Evolutionary conservation across 2,888 invertebrate species (phyloP).

Genomic region (Elaeidobius kamerunicus): DNA sequence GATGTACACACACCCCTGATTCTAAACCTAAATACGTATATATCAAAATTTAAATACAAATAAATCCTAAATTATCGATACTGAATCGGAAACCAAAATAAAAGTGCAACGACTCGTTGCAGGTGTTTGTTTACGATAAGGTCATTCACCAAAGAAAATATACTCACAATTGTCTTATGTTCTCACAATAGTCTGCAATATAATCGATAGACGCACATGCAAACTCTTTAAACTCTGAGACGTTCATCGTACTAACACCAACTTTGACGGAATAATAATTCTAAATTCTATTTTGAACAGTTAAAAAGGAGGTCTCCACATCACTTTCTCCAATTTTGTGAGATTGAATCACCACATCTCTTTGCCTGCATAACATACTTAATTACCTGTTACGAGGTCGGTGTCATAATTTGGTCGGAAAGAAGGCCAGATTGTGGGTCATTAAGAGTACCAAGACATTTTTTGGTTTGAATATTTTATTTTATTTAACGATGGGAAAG

Average conservation of each 20-base stretch:
- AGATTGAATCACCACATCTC: conserved; percentile 19
- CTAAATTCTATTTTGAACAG: not conserved
- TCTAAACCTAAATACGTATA: too few relatives aligned
- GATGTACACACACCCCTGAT: too few relatives aligned
- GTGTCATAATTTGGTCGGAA: conserved; percentile 20
- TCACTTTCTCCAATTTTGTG: conserved; percentile 19
- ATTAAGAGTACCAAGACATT: conserved; percentile 14
- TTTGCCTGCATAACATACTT: conserved; percentile 5
- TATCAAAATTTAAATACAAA: too few relatives aligned
- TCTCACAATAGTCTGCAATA: conserved; percentile 86
- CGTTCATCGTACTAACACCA: conserved; percentile 59
- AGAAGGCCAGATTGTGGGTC: conserved; percentile 14
- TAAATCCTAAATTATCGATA: too few relatives aligned
- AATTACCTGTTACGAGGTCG: conserved; percentile 21
- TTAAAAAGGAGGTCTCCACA: not conserved
- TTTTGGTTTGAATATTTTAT: too few relatives aligned
- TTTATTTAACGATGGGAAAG: too few relatives aligned
- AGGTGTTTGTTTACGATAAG: not conserved
- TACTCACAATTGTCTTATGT: conserved; percentile 71
- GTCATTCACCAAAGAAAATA: not conserved
- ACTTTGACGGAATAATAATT: conserved; percentile 1
- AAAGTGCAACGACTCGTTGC: not conserved
- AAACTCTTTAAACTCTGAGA: conserved; percentile 73
- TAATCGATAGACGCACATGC: conserved; percentile 86
- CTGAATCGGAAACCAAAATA: too few relatives aligned